Conservation (phyloP, 2,888 invertebrate genomes). For the Morinoia aosen region DNA sequence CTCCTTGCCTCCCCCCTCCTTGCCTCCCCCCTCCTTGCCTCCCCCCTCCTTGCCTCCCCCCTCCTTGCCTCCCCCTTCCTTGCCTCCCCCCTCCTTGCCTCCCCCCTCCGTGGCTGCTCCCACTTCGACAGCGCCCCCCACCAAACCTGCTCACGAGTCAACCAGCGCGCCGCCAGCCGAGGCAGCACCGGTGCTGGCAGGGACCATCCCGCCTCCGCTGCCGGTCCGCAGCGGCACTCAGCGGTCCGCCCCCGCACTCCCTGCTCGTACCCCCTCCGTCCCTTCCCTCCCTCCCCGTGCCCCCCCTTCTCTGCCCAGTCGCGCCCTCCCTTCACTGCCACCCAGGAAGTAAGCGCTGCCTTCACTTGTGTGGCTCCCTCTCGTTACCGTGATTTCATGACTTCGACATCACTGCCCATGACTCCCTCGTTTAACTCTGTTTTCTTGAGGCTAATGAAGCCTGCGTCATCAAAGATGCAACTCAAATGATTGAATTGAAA, state of each 20-base stretch:
- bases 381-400: background rate
- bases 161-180: background rate
- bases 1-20: background rate
- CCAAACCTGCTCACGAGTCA: background rate
- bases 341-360: constrained; percentile 58
- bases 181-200: background rate
- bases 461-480: background rate
- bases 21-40: background rate
- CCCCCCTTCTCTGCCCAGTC: constrained; percentile 52
- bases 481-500: background rate
- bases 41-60: background rate
- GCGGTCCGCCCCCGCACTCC: constrained; percentile 24
- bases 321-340: constrained; percentile 59
- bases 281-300: constrained; percentile 59
- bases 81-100: background rate
- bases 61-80: constrained; percentile 6
- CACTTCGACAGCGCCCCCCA: background rate
- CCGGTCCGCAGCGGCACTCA: background rate
- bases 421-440: background rate
- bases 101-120: background rate
- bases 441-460: background rate
- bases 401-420: background rate
- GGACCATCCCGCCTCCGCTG: background rate
- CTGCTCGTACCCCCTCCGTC: background rate
- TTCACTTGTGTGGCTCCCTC: background rate